Base-by-base conservation (phyloP, 2,797 vertebrate genomes). In the Cyclopterus lumpus region DNA sequence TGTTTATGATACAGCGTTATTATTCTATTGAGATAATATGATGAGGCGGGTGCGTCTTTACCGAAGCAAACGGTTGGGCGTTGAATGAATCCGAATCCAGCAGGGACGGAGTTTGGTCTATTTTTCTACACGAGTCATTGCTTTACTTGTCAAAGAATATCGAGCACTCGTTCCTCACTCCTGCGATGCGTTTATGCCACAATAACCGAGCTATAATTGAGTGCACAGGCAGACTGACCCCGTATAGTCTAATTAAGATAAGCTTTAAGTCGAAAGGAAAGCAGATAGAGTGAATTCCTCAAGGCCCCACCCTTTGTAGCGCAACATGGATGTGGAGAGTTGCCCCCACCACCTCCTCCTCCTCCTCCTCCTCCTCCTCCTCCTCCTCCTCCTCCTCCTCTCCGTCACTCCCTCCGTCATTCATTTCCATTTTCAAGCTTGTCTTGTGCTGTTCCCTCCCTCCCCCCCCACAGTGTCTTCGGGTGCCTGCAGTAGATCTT, bases 271-370 rank as follows among this genome's bases (percentile, higher is more conserved):
- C 84, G 75, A 89, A 84, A 82, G 86, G 63, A 85, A 79, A 86
- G 86, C 80, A 87, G 81, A 87, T 84, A 77, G 84, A 88, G 85
- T 88, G 90, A 91, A 94, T 94, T 95, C 93, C 91, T 92, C 65
- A 89, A 93, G 90, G 93, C 95, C 95, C 94, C 95, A 95, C 95
- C 95, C 95, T 94, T 91, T 89, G 87, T 86, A 92, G 89, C 92
- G 91, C 91, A 91, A 91, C 93, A 93, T 94, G 86, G 86, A 93
- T 91, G 90, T 90, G 86, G 85, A 93, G 90, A 83, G 83, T 89
- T 80, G 72, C 77, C 85, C 84, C 83, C 59, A 30, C 78, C 79
- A 14, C 85, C 80, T 69, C 73, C 14, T 1, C 78, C 53, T 62
- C 67, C 49, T 11, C 76, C 32, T 53, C 73, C 22, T 38, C 62